Base-by-base conservation (phyloP, 2,797 vertebrate species). In the Sciurus carolinensis region DNA sequence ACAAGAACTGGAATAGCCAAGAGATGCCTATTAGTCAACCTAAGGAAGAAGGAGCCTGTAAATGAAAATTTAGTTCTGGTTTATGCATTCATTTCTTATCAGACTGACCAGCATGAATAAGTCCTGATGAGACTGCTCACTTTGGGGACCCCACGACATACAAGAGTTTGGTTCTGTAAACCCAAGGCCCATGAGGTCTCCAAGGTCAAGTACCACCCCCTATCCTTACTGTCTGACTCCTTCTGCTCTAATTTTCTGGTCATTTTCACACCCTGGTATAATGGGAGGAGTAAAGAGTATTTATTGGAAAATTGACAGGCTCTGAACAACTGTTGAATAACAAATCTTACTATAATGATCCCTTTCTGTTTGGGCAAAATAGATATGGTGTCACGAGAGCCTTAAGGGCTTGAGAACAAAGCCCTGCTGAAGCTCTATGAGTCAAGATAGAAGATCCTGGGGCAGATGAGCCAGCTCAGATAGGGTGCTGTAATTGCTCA, bases 61-160 rank as follows among this genome's bases (percentile, higher is more conserved):
- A 80, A 72, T 47, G 24, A 54, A 72, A 85, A 15, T 67, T 67
- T 36, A 89, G 36, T 28, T 72, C 54, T 64, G 22, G 28, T n/a
- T 57, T 89, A 18, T 24, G 17, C 33, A 59, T 67, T 54, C n/a
- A 39, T 44, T 47, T 54, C 47, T 83, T 67, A 47, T 39, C 50
- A 59, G 44, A n/a, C 36, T 76, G 71, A 69, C 50, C 59, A 33
- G 13, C 75, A n/a, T 76, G 36, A 83, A 33, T 47, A 5, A 17
- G 28, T 89, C 50, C 50, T 76, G 30, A n/a, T 67, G 79, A 57
- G 30, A 76, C 33, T 24, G 39, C 39, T 94, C 15, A 94, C 69
- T 75, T 36, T 82, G 86, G 59, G 77, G 59, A 57, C 1, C 30
- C 22, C 59, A 39, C 17, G 67, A 66, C 57, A 67, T 69, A 50